These are phyloP conservation scores for Notamacropus eugenii DNA, from an alignment of 2,797 vertebrate species.

Conservation along the genomic window DNA sequence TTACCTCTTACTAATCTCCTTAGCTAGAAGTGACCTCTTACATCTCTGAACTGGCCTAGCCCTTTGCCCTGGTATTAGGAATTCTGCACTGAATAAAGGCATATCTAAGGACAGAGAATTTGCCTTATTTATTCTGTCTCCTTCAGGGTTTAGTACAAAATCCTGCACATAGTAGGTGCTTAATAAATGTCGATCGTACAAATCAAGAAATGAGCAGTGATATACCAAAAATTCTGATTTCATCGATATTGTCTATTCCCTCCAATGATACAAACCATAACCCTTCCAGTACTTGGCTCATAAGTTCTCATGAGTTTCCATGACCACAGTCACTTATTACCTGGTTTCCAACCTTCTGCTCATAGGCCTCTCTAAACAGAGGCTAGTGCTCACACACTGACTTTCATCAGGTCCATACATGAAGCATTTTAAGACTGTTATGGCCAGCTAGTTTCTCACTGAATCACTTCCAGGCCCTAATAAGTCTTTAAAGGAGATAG, in stretches of 20 bases:
- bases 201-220: not conserved
- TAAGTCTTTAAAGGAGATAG: too few species aligned
- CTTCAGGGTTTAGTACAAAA: not conserved
- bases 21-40: not conserved
- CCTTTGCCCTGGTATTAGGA: not conserved
- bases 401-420: too few species aligned
- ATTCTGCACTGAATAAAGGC: not conserved
- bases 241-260: not conserved
- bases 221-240: not conserved
- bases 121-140: not conserved
- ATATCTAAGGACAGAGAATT: not conserved
- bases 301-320: not conserved
- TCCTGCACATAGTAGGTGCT: not conserved
- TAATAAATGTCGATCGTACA: not conserved
- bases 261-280: not conserved
- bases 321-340: not conserved
- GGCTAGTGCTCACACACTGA: too few species aligned
- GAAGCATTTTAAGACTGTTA: too few species aligned
- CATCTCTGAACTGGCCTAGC: not conserved
- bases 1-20: not conserved
- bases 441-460: too few species aligned
- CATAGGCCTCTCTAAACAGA: too few species aligned
- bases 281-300: not conserved
- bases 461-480: too few species aligned
- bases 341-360: not conserved